Base-by-base conservation (phyloP, 2,888 invertebrate species). In the Oscheius sp. region DNA sequence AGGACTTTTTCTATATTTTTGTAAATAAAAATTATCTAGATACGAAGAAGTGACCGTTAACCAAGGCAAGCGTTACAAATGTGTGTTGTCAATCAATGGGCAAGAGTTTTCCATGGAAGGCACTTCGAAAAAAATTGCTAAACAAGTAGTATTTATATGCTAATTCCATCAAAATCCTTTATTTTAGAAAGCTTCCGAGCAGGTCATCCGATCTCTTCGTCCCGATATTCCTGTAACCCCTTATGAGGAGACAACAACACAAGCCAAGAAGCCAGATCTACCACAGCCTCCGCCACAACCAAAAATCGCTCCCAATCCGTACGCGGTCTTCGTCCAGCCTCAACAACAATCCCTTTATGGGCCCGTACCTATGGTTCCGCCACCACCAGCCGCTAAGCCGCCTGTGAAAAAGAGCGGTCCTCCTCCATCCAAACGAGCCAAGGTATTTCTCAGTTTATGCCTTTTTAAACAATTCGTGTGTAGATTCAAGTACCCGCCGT, bases 171-270 rank as follows among this genome's bases (percentile, higher is more conserved):
- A n/a, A n/a, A n/a, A n/a, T n/a, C n/a, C n/a, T n/a, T n/a, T n/a
- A n/a, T n/a, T 69, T 59, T 35, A 73, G 72, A 64, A 59, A 35
- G 72, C 75, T 23, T 72, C 81, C 0, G 81, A 81, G 23, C 13
- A 74, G 0, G 76, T 61, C 1, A 25, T 81, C 25, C 64, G 66
- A 1, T 46, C 58, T 6, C 76, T 81, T n/a, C 76, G 79, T 49
- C 79, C 81, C 13, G 81, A 81, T 45, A 52, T 81, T 45, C 55
- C 70, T 9, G 21, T 81, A 27, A 63, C 63, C 18, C 76, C 80
- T 9, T 77, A 64, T 27, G 77, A 76, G 35, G 78, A 80, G 25
- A 66, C 29, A 5, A 2, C 56, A 1, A 46, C 69, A n/a, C 49
- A 64, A 23, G 64, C 63, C 7, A 35, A 35, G 35, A 35, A 35